A percentile compares a stretch with the other conserved stretches of the same genome.
Evolutionary conservation across 2,113 vertebrate genomes (phyloP).

Genomic region (Mixornis gularis): DNA sequence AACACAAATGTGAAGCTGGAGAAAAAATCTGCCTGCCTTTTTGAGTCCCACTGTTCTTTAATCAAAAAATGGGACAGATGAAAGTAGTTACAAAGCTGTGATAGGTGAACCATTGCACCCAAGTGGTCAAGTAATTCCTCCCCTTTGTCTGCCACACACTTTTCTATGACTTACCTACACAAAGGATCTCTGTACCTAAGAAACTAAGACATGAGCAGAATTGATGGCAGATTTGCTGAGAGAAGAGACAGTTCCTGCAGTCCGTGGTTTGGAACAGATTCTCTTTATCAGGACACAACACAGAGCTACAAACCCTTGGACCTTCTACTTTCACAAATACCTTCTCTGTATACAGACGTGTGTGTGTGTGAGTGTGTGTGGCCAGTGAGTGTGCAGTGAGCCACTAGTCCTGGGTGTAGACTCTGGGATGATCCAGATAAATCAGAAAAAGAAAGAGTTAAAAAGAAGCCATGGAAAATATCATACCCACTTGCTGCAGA

Average conservation of each 20-base stretch:
- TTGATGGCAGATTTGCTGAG: fast-evolving
- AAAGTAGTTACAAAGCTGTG: fast-evolving
- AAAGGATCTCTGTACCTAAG: background rate
- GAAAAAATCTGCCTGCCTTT: background rate
- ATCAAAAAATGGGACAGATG: fast-evolving
- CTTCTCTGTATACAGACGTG: fast-evolving
- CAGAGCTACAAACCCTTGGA: background rate
- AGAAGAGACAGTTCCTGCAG: background rate
- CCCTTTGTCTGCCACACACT: background rate
- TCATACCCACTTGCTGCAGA: background rate
- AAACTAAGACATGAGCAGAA: background rate
- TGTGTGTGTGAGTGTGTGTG: background rate
- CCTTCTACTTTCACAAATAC: background rate
- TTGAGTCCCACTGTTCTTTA: background rate
- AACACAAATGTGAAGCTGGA: background rate
- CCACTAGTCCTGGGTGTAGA: background rate
- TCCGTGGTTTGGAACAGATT: background rate
- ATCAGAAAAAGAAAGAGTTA: background rate
- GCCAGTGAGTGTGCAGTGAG: background rate
- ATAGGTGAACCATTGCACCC: background rate
- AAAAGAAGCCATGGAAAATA: background rate
- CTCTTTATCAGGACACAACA: background rate
- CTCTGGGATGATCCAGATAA: background rate
- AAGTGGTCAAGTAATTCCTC: background rate
- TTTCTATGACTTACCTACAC: background rate